Evolutionary conservation across 2,113 vertebrate genomes (phyloP), one percentile per base, ranked within the genome.

Genomic region (Nansenia antarctica): DNA sequence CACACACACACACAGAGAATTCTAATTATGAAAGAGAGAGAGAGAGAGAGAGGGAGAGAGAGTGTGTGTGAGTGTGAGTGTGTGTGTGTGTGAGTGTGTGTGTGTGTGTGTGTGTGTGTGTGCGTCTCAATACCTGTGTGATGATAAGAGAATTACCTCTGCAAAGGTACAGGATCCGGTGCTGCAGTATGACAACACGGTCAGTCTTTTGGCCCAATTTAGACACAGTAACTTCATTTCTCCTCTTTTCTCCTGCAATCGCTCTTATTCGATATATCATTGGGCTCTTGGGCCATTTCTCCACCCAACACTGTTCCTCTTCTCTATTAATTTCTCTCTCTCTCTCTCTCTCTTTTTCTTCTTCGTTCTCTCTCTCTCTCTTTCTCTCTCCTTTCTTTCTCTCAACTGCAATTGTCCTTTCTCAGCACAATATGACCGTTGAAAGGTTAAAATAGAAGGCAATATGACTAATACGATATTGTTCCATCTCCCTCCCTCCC

Each of bases 381-480:
- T 78, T 77, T 69, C 72, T 73, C 69, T 83, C 69, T 80, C 65
- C 78, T 81, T 83, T 87, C 83, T 83, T 82, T 82, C 81, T 85
- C 70, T 79, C 8, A 15, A 8, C 49, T 24, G 3, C n/a, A 18
- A n/a, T n/a, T 35, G 4, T 11, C 18, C 31, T 35, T n/a, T 58
- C 1, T 55, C 24, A 3, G 22, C 7, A 11, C 39, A 42, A 18
- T 49, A 9, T 49, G 45, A 20, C 45, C 20, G 45, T 22, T 20
- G 18, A 49, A n/a, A 20, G 45, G 45, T 8, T 20, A 18, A 42
- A 15, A 42, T 18, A 42, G 15, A 15, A 18, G 39, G 18, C 37
- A 15, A 42, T 42, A 15, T 4, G 45, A 49, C 45, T 49, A 20
- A 49, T n/a, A n/a, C n/a, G n/a, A n/a, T n/a, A n/a, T n/a, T n/a